These are phyloP conservation scores for Varecia variegata DNA, from an alignment of 2,797 vertebrate species.

Conservation along the genomic window DNA sequence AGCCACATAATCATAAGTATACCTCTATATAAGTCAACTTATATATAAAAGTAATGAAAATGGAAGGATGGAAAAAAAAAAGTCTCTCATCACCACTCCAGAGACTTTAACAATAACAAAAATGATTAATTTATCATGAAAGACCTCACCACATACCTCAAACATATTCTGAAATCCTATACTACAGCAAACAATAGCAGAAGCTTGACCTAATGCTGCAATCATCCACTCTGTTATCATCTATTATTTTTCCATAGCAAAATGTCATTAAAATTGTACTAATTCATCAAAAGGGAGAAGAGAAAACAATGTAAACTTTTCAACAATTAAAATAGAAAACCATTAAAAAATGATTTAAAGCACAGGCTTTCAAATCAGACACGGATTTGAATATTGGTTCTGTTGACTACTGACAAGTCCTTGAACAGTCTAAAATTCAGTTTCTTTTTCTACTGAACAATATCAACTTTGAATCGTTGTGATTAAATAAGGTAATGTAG, in stretches of 20 bases:
- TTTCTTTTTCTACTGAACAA: neutral
- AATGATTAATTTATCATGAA: neutral
- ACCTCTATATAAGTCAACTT: slow-evolving; percentile 25
- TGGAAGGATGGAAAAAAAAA: neutral
- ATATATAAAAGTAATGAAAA: slow-evolving; percentile 51
- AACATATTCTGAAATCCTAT: neutral
- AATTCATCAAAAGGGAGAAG: slow-evolving; percentile 63
- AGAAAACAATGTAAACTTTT: slow-evolving; percentile 78
- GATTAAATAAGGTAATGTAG: slow-evolving; percentile 1
- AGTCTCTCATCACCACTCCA: neutral
- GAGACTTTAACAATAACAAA: neutral
- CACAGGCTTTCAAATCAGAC: slow-evolving; percentile 23
- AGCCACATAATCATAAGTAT: slow-evolving; percentile 8
- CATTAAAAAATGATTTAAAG: neutral
- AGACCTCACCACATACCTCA: neutral
- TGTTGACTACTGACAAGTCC: neutral
- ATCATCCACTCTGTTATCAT: slow-evolving; percentile 53
- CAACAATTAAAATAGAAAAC: slow-evolving; percentile 29
- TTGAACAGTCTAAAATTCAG: neutral
- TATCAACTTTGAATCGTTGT: neutral
- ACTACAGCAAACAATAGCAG: slow-evolving; percentile 15
- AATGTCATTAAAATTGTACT: slow-evolving; percentile 71
- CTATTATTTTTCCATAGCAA: slow-evolving; percentile 64
- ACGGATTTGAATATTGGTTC: neutral
- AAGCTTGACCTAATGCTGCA: neutral